These are phyloP conservation scores for Littorina saxatilis DNA, from an alignment of 1,140 invertebrate species.

Conservation along the genomic window DNA sequence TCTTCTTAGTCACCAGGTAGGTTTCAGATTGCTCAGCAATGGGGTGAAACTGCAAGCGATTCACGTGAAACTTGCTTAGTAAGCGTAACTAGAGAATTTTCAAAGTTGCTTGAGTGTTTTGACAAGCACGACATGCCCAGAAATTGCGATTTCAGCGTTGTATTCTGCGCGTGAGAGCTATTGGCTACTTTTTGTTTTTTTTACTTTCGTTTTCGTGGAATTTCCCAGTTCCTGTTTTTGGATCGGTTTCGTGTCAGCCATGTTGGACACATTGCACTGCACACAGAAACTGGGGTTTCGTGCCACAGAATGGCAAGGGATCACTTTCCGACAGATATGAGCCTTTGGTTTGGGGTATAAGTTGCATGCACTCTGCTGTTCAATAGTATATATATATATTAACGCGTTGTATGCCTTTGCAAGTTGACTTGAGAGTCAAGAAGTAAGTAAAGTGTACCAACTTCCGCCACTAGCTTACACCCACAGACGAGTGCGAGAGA, in stretches of 20 bases:
- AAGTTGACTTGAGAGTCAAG: background rate
- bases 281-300: no score
- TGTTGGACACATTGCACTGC: background rate
- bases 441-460: background rate
- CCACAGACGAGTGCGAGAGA: background rate
- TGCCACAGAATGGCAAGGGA: no score
- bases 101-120: background rate
- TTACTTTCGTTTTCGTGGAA: slow-evolving; percentile 18
- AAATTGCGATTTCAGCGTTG: background rate
- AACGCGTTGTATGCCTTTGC: background rate
- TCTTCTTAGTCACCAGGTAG: background rate
- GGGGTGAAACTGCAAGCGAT: background rate
- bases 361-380: background rate
- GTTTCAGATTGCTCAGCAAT: background rate
- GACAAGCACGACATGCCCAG: background rate
- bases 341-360: background rate
- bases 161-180: background rate
- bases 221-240: slow-evolving; percentile 9
- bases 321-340: background rate
- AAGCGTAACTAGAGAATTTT: background rate
- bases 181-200: background rate
- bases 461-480: background rate
- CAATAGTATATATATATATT: no score
- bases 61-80: background rate
- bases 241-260: background rate